Evolutionary conservation across 2,113 vertebrate genomes (phyloP).

Genomic region (Galemys pyrenaicus): DNA sequence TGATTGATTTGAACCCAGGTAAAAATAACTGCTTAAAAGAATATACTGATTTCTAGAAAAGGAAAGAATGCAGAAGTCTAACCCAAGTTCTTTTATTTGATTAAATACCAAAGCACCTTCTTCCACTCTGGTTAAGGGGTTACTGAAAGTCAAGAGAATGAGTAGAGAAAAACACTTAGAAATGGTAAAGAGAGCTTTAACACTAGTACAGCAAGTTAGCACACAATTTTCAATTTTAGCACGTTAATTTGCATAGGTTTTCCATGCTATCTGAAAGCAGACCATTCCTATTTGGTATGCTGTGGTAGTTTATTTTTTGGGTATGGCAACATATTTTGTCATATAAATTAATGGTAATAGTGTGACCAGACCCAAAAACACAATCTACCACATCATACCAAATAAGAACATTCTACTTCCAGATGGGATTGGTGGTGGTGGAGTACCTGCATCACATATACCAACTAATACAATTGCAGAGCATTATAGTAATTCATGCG

Average conservation of each 20-base stretch:
- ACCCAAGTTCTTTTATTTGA: not conserved
- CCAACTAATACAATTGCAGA: not conserved
- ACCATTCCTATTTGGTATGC: not conserved
- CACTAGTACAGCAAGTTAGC: slow-evolving; percentile 54
- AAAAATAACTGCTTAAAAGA: slow-evolving; percentile 53
- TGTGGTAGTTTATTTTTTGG: no score
- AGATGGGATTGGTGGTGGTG: no score
- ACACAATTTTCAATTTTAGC: not conserved
- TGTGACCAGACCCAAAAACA: no score
- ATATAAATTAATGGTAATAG: no score
- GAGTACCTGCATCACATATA: not conserved
- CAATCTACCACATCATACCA: no score
- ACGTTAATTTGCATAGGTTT: not conserved
- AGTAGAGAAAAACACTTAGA: slow-evolving; percentile 24
- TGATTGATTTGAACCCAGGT: slow-evolving; percentile 23
- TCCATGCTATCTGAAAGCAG: not conserved
- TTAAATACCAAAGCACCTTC: slow-evolving; percentile 52
- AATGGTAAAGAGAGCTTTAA: not conserved
- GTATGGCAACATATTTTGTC: no score
- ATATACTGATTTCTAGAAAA: slow-evolving; percentile 20
- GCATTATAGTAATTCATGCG: slow-evolving; percentile 38
- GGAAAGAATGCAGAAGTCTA: slow-evolving; percentile 18
- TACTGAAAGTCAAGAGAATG: slow-evolving; percentile 21
- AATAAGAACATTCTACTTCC: not conserved
- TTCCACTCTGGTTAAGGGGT: slow-evolving; percentile 59